Conservation (phyloP, 1,140 invertebrate species). For the Zelostemma sp. region DNA sequence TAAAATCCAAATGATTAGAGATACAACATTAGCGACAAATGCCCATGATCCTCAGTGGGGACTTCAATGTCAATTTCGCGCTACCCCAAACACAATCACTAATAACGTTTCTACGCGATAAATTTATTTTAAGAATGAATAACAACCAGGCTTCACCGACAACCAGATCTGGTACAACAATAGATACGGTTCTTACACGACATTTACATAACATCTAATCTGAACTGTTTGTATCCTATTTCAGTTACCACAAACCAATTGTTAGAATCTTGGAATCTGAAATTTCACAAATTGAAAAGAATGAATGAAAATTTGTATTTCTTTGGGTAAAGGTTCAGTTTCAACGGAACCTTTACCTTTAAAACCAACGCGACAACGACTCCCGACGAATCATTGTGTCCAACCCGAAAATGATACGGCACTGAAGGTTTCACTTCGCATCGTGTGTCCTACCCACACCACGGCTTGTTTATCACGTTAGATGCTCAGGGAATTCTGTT, state of each 20-base stretch:
- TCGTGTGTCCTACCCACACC: too few relatives aligned
- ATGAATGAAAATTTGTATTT: too few relatives aligned
- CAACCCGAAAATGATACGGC: too few relatives aligned
- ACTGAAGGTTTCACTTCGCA: too few relatives aligned
- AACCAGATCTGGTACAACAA: conserved; percentile 5
- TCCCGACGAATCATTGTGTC: too few relatives aligned
- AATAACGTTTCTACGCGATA: background rate
- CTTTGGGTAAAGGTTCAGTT: too few relatives aligned
- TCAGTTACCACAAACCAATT: conserved; percentile 14
- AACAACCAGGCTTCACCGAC: conserved; percentile 1
- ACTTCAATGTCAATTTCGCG: conserved; percentile 13
- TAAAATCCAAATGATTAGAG: too few relatives aligned
- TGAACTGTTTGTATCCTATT: conserved; percentile 3
- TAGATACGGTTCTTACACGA: background rate
- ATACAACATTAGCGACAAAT: background rate
- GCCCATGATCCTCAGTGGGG: conserved; percentile 3
- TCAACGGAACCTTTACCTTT: too few relatives aligned
- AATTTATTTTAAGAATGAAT: conserved; percentile 4
- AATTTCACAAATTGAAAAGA: too few relatives aligned
- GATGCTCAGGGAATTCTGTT: too few relatives aligned
- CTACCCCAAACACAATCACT: background rate
- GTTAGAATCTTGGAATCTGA: background rate
- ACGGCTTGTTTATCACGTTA: too few relatives aligned
- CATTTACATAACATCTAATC: background rate
- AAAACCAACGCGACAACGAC: too few relatives aligned